Base-by-base conservation (phyloP, 1,140 invertebrate genomes). In the Pogonus chalceus region DNA sequence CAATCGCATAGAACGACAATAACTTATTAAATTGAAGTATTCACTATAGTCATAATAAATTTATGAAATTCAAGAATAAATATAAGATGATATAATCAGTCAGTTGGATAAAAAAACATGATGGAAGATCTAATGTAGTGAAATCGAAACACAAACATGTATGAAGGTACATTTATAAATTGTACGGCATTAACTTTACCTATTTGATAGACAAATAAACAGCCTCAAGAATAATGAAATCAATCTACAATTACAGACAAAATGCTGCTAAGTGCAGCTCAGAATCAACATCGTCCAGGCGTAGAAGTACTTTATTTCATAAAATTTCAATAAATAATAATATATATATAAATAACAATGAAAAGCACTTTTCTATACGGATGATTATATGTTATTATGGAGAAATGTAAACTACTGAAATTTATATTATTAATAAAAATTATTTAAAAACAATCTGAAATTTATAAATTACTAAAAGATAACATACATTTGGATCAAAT, bases 231-330 rank as follows among this genome's bases (percentile, higher is more conserved):
- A 69, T 67, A 62, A 59, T 68, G 67, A 68, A 68, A 68, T 69
- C 65, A 67, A 69, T 67, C 56, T 60, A 65, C 65, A 61, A 58
- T 61, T 16, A 59, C 60, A 39, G 57, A 55, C 50, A 60, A 56
- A 61, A 62, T 61, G 62, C 64, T 66, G 66, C 67, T 43, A 43
- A 12, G 37, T 43, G 37, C 37, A 43, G 37, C 37, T 43, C 37
- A 43, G 68, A 66, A 61, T 69, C 67, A 69, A 65, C 68, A 69
- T 68, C 67, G 65, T 59, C n/a, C n/a, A n/a, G n/a, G n/a, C 58
- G 58, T 51, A 55, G 54, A 59, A 57, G 24, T 55, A 12, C 18
- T 18, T 12, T 43, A 43, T 55, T 52, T 60, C 51, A 58, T 51
- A 60, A 58, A 46, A 59, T 60, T 52, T 52, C 55, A 48, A 48